These are phyloP conservation scores for Amphiduros pacificus DNA, from an alignment of 2,888 invertebrate species.

Conservation along the genomic window DNA sequence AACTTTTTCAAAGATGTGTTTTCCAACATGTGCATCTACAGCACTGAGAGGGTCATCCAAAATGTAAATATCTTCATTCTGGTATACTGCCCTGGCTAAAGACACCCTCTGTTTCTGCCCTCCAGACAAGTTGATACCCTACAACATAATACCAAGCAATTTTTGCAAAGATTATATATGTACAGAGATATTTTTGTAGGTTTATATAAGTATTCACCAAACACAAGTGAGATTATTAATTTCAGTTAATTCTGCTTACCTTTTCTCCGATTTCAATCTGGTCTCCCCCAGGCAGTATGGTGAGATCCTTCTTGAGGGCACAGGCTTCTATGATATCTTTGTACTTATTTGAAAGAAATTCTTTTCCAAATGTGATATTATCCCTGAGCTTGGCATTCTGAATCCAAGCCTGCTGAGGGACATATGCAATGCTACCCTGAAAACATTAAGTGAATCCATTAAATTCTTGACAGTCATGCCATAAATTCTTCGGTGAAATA, in stretches of 20 bases:
- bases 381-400: conserved; percentile 63
- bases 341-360: conserved; percentile 47
- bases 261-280: conserved; percentile 67
- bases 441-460: too few species aligned
- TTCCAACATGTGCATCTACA: conserved; percentile 1
- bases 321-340: conserved; percentile 49
- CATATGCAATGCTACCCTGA: conserved; percentile 54
- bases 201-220: too few species aligned
- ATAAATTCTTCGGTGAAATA: too few species aligned
- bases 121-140: not conserved
- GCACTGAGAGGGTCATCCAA: not conserved
- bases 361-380: conserved; percentile 63
- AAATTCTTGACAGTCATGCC: too few species aligned
- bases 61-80: conserved; percentile 1
- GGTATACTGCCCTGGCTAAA: not conserved
- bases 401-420: conserved; percentile 64
- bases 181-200: too few species aligned
- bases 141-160: not conserved
- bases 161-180: not conserved
- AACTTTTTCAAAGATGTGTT: conserved; percentile 3
- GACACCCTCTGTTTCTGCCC: not conserved
- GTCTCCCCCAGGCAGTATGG: conserved; percentile 64
- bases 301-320: conserved; percentile 62
- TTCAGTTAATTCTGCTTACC: conserved; percentile 42
- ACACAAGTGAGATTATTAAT: too few species aligned